Base-by-base conservation (phyloP, 2,797 vertebrate genomes). In the Neosilurus mollespiculum region DNA sequence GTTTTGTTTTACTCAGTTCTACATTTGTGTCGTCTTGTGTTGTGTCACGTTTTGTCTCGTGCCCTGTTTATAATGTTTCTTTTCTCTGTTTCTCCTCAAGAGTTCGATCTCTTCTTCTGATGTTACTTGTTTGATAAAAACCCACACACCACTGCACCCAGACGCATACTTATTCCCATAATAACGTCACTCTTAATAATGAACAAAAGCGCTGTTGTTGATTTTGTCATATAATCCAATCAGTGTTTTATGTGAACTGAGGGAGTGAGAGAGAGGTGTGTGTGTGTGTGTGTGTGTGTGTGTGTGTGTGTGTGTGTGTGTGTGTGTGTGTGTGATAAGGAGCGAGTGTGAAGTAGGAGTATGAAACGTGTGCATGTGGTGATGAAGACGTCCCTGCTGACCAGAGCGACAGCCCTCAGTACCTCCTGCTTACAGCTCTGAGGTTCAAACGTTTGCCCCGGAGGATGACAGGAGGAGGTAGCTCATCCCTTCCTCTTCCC, bases 1-100 rank as follows among this genome's bases (percentile, higher is more conserved):
- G 64, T 66, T 76, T 4, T 81, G 49, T 70, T 89, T 88, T 83
- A 88, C 83, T 87, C 82, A 89, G 86, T 89, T 90, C 90, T 92
- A 89, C 80, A 89, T 87, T 88, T 88, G 34, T 87, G 87, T 89
- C 71, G 81, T 85, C 76, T 81, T 20, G 53, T 81, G 73, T 81
- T 12, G n/a, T 75, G 69, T 83, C 37, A 49, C 80, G 78, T 78
- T 67, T 69, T 78, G 53, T 86, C 78, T 75, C 6, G n/a, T 82
- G 65, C 78, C 58, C 20, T 85, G 87, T 83, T 85, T 90, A 83
- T 81, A 92, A 83, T 87, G 87, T 90, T 78, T 85, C 56, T 86
- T 69, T 66, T 56, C 18, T 30, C 22, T 83, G 86, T 90, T 73
- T 82, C 67, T 83, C 81, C 87, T 87, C 89, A 3, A 18, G 6